Percentiles rank a stretch among this genome's conserved stretches.
These are phyloP conservation scores for Oscheius sp. DNA, from an alignment of 2,888 invertebrate genomes.

Conservation along the genomic window DNA sequence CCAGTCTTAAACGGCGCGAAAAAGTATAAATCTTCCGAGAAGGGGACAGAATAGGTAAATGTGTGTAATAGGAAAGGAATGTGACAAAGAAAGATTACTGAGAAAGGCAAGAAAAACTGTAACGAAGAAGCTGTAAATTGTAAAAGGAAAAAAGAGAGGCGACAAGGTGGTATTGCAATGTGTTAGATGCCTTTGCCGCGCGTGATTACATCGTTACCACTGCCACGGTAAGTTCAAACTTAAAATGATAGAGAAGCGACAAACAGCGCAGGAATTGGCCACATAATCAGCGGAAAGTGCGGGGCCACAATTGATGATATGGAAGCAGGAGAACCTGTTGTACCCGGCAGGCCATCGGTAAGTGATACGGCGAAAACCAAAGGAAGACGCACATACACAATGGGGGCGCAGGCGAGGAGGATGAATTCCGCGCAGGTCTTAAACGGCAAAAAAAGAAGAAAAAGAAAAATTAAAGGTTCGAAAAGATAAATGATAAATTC, in stretches of 20 bases:
- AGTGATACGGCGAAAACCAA: constrained; percentile 37
- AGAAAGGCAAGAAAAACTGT: too few relatives aligned
- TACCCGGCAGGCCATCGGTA: constrained; percentile 37
- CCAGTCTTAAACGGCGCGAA: constrained; percentile 4
- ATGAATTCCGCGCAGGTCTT: constrained; percentile 21
- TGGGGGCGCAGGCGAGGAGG: constrained; percentile 30
- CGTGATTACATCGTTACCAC: constrained; percentile 14
- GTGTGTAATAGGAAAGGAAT: background rate
- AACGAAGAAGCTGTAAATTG: too few relatives aligned
- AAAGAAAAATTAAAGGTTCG: constrained; percentile 8
- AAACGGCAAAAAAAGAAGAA: constrained; percentile 16
- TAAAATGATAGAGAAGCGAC: constrained; percentile 16
- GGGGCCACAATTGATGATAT: constrained; percentile 37
- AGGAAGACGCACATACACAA: constrained; percentile 26
- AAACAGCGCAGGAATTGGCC: constrained; percentile 35
- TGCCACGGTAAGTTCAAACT: constrained; percentile 11
- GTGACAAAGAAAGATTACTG: background rate
- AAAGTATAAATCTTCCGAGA: background rate
- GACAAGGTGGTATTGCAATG: background rate
- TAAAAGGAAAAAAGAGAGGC: background rate
- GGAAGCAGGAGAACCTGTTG: constrained; percentile 32
- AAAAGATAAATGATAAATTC: too few relatives aligned
- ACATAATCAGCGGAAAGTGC: constrained; percentile 38
- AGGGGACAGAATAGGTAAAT: background rate
- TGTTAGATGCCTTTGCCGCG: constrained; percentile 3